These are phyloP conservation scores for Malachius bipustulatus DNA, from an alignment of 2,888 invertebrate species.

Conservation along the genomic window DNA sequence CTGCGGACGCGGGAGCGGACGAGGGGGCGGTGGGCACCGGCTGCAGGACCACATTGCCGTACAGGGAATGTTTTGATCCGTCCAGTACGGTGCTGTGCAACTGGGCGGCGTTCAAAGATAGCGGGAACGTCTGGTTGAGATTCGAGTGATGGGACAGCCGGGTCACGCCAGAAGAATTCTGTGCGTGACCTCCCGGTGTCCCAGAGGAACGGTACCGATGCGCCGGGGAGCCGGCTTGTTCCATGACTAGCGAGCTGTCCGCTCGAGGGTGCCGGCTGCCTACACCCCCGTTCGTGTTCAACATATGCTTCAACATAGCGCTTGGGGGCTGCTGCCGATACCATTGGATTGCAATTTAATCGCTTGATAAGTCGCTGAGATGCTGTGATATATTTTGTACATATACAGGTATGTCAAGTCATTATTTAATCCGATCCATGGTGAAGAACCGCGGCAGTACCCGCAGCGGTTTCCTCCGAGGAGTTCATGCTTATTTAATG, in stretches of 20 bases:
- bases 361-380: too few species aligned
- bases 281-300: conserved; percentile 41
- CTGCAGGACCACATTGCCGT: conserved; percentile 43
- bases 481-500: background rate
- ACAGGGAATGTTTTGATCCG: conserved; percentile 53
- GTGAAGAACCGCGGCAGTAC: too few species aligned
- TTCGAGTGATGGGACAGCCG: conserved; percentile 44
- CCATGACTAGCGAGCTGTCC: conserved; percentile 34
- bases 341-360: too few species aligned
- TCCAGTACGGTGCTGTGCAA: conserved; percentile 36
- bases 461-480: too few species aligned
- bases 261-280: conserved; percentile 39
- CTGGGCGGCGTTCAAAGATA: conserved; percentile 49
- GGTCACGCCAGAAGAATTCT: conserved; percentile 30
- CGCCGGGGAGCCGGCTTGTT: conserved; percentile 27
- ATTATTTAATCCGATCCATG: too few species aligned
- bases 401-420: too few species aligned
- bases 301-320: conserved; percentile 61
- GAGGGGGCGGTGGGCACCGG: conserved; percentile 16
- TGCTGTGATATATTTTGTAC: too few species aligned
- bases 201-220: conserved; percentile 31
- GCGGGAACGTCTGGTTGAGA: conserved; percentile 60
- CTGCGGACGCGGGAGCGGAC: conserved; percentile 13
- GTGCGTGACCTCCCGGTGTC: too few species aligned
- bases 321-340: too few species aligned